Evolutionary conservation across 2,113 vertebrate genomes (phyloP).

Genomic region (Sterrhoptilus dennistouni): DNA sequence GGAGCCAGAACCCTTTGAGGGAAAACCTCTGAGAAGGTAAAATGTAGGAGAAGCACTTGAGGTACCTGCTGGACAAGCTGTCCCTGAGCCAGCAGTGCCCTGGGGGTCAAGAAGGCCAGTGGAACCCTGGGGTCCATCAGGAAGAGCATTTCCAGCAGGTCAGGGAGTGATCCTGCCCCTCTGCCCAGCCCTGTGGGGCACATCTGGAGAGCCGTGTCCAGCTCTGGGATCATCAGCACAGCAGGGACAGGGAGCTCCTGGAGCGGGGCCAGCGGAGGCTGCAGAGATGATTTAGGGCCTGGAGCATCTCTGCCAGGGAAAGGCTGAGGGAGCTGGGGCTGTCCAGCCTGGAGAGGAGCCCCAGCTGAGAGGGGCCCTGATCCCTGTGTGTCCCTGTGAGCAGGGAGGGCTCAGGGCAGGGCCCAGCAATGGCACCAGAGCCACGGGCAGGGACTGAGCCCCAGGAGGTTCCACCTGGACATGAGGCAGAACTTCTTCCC

Average conservation of each 20-base stretch:
- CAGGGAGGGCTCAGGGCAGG: too few species aligned
- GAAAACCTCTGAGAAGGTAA: not conserved
- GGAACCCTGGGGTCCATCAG: not conserved
- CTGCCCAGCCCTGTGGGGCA: not conserved
- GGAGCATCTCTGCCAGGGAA: not conserved
- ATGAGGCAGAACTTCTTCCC: not conserved
- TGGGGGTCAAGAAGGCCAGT: not conserved
- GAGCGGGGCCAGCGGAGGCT: too few species aligned
- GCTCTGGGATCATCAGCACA: not conserved
- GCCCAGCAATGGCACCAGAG: too few species aligned
- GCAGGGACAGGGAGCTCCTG: not conserved
- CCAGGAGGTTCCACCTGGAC: not conserved
- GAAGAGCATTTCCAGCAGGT: not conserved
- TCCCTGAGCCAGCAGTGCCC: not conserved
- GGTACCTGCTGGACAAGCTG: not conserved
- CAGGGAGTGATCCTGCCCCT: not conserved
- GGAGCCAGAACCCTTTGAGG: not conserved
- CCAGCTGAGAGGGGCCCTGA: too few species aligned
- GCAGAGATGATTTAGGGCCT: not conserved
- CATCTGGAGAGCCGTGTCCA: not conserved
- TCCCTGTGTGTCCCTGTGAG: too few species aligned
- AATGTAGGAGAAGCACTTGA: not conserved
- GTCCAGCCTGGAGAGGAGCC: not conserved
- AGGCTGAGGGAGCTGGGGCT: not conserved
- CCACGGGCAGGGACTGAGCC: not conserved